Conservation (phyloP, 1,140 invertebrate genomes). For the Zaprionus ghesquierei region DNA sequence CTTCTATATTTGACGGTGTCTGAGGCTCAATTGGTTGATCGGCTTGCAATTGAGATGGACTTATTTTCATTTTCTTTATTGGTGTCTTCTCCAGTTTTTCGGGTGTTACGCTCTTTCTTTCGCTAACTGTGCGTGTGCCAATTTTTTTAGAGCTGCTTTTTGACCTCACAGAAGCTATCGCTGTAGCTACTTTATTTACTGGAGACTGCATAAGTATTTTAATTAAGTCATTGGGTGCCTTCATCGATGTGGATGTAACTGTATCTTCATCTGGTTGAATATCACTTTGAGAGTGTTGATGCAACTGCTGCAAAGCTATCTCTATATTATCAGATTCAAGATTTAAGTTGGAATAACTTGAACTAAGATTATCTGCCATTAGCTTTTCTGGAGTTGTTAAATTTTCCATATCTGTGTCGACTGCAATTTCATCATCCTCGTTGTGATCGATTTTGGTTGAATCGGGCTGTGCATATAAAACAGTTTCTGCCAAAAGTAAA, state of each 20-base stretch:
- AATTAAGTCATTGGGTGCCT: slow-evolving; percentile 33
- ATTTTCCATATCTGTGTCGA: slow-evolving; percentile 18
- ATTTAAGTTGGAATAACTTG: slow-evolving; percentile 24
- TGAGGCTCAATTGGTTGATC: background rate
- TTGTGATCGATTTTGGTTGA: slow-evolving; percentile 60
- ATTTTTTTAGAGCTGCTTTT: slow-evolving; percentile 7
- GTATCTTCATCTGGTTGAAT: slow-evolving; percentile 51
- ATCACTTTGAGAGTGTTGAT: slow-evolving; percentile 34
- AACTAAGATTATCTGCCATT: background rate
- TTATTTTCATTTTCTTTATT: slow-evolving; percentile 32
- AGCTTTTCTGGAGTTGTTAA: background rate
- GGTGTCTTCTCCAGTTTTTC: slow-evolving; percentile 17
- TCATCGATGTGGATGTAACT: slow-evolving; percentile 62
- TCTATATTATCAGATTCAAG: slow-evolving; percentile 54
- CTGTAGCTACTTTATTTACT: slow-evolving; percentile 3
- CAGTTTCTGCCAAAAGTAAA: background rate
- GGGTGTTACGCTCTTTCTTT: slow-evolving; percentile 1
- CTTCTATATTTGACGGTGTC: background rate
- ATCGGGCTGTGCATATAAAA: slow-evolving; percentile 61
- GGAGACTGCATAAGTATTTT: slow-evolving; percentile 43
- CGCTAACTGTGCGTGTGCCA: background rate
- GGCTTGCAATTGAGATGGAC: slow-evolving; percentile 1
- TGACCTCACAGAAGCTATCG: background rate
- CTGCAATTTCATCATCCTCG: slow-evolving; percentile 33
- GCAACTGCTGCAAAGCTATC: slow-evolving; percentile 40